phyloP scores from a whole-genome alignment of 2,113 vertebrate species.

The Seriola rivoliana region DNA sequence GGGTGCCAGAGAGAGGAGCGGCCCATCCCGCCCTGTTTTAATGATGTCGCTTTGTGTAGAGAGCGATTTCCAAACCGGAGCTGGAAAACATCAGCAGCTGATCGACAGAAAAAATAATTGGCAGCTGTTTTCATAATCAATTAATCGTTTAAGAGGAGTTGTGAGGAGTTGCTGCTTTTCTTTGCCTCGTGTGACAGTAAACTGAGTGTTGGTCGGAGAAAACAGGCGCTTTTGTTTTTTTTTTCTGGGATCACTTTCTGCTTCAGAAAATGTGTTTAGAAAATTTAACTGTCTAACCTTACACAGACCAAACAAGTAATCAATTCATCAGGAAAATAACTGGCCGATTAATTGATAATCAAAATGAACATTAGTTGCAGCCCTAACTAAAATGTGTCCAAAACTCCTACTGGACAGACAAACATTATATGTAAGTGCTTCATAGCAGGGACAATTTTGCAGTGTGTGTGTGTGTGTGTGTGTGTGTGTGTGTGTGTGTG shows the following conservation, averaged over 20 bases:
- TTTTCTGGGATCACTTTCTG: neutral
- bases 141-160: neutral
- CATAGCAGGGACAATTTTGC: constrained; percentile 19
- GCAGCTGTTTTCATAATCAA: too few species aligned
- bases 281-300: too few species aligned
- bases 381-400: neutral
- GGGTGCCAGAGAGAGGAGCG: neutral
- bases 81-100: neutral
- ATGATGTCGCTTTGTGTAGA: neutral
- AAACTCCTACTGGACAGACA: neutral
- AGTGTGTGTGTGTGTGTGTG: constrained; percentile 1
- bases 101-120: too few species aligned
- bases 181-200: neutral
- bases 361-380: neutral
- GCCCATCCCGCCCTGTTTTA: neutral
- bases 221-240: neutral
- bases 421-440: constrained; percentile 3
- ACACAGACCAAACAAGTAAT: neutral
- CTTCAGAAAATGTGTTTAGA: neutral
- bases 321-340: neutral
- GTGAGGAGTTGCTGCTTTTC: neutral
- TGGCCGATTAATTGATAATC: neutral
- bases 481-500: neutral
- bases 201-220: neutral
- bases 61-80: neutral